Evolutionary conservation across 2,888 invertebrate species (phyloP).

Genomic region (Baccha elongata): DNA sequence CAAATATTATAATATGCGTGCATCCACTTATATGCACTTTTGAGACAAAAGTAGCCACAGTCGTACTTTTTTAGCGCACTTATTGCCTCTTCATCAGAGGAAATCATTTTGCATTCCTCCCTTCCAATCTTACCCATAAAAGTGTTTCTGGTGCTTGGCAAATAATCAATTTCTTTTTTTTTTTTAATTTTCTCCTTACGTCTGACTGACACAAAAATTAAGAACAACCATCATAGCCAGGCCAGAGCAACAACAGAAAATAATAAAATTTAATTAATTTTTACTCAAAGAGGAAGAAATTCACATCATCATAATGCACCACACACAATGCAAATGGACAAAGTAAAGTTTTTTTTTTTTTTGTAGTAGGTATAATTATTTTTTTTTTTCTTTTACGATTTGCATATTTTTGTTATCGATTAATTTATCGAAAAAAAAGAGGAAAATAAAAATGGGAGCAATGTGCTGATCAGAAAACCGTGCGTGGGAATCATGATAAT

Average conservation of each 20-base stretch:
- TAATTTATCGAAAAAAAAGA: slow-evolving; percentile 34
- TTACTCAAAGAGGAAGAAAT: slow-evolving; percentile 46
- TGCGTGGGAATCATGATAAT: slow-evolving; percentile 69
- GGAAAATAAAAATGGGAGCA: slow-evolving; percentile 38
- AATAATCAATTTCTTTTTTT: slow-evolving; percentile 51
- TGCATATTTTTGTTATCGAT: slow-evolving; percentile 57
- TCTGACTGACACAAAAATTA: slow-evolving; percentile 49
- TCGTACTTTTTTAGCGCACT: not conserved
- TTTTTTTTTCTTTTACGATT: slow-evolving; percentile 18
- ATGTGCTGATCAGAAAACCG: slow-evolving; percentile 63
- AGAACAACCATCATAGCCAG: slow-evolving; percentile 21
- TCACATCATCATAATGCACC: slow-evolving; percentile 35
- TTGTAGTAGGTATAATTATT: slow-evolving; percentile 11
- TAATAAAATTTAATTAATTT: slow-evolving; percentile 62
- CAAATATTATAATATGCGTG: too few species aligned
- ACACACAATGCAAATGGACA: slow-evolving; percentile 26
- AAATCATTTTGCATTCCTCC: not conserved
- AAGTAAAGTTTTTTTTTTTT: slow-evolving; percentile 26
- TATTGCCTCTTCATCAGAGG: not conserved
- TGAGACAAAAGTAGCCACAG: not conserved
- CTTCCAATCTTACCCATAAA: not conserved
- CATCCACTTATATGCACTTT: too few species aligned
- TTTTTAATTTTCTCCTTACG: slow-evolving; percentile 43
- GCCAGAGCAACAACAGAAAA: slow-evolving; percentile 25
- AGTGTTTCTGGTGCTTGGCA: slow-evolving; percentile 44